phyloP scores from a whole-genome alignment of 53 echinoderm and acorn worm genomes.

The Mesocentrotus franciscanus region DNA sequence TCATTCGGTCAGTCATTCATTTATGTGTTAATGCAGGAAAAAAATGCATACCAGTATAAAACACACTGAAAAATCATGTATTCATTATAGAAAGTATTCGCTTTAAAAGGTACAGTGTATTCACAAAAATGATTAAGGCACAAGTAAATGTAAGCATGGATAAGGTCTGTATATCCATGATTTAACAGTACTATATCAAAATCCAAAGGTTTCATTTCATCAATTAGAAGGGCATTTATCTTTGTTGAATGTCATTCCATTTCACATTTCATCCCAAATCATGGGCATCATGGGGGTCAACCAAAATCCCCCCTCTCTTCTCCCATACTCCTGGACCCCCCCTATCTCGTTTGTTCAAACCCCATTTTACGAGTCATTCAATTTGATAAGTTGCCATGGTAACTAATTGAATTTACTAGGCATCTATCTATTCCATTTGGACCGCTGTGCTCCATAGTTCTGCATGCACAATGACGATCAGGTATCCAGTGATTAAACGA shows the following conservation, averaged over 20 bases:
- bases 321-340: not conserved
- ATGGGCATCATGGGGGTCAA: not conserved
- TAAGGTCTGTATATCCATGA: not conserved
- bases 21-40: not conserved
- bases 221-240: not conserved
- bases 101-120: not conserved
- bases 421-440: not conserved
- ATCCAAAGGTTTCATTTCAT: conserved; percentile 3
- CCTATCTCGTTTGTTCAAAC: not conserved
- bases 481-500: not conserved
- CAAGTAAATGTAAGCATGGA: not conserved
- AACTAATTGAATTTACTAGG: not conserved
- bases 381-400: not conserved
- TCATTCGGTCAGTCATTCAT: not conserved
- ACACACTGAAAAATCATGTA: not conserved
- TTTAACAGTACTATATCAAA: not conserved
- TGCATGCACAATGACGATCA: not conserved
- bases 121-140: not conserved
- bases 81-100: not conserved
- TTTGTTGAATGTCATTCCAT: not conserved
- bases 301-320: not conserved
- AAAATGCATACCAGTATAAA: not conserved
- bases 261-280: not conserved
- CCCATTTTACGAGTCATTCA: not conserved
- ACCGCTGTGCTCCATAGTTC: not conserved